These are phyloP conservation scores for Pseudeuparius sepicola DNA, from an alignment of 2,888 invertebrate genomes.

Conservation along the genomic window DNA sequence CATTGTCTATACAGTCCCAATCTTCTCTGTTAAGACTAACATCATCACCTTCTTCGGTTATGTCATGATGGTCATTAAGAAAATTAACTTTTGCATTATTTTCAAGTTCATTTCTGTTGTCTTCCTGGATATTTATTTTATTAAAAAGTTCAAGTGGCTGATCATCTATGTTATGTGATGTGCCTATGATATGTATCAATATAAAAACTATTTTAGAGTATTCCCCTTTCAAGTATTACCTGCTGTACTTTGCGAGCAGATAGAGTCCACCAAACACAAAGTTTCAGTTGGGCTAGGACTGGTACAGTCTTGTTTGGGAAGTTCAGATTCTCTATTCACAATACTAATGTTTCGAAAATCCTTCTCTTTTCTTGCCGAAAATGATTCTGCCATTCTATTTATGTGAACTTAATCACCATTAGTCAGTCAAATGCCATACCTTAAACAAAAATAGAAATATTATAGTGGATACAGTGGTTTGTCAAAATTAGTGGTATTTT, in stretches of 20 bases:
- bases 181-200: constrained; percentile 28
- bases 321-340: constrained; percentile 31
- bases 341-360: constrained; percentile 28
- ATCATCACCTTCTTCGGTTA: constrained; percentile 34
- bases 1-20: constrained; percentile 30
- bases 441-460: no score
- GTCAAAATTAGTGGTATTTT: no score
- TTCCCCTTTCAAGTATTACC: no score
- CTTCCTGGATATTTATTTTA: constrained; percentile 13
- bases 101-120: no score
- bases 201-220: no score
- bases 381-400: constrained; percentile 41
- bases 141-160: constrained; percentile 22
- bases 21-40: constrained; percentile 28
- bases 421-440: no score
- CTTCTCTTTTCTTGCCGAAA: constrained; percentile 32
- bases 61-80: constrained; percentile 34
- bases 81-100: constrained; percentile 32
- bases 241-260: constrained; percentile 32
- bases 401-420: no score
- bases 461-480: no score
- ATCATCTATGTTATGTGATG: constrained; percentile 31
- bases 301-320: constrained; percentile 37
- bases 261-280: constrained; percentile 35
- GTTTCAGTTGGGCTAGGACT: constrained; percentile 40